Evolutionary conservation across 2,888 invertebrate species (phyloP), one percentile per base, ranked within the genome.

Genomic region (Xiphydria camelus): DNA sequence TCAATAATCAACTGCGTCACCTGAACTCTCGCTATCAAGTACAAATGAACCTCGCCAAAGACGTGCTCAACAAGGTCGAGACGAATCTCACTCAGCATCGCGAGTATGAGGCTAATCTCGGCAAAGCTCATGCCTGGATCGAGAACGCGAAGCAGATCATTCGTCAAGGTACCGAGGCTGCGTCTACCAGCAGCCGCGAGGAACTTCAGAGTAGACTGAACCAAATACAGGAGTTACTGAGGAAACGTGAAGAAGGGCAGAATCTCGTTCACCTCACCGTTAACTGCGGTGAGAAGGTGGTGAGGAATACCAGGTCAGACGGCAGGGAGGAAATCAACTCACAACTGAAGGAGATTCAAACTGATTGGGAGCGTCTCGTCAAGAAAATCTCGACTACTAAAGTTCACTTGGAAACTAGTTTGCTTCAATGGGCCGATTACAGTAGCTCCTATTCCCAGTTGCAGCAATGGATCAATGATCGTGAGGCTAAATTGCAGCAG

Each of bases 371-470:
- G 67, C 82, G 92, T 49, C 79, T 94, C 7, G 89, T 93, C 0
- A 91, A 91, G 76, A 94, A 93, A 75, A 89, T 94, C 82, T 89
- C 91, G 0, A 92, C 90, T 0, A 89, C 91, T 1, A 94, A 94
- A 76, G 93, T 93, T 9, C 88, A 91, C 62, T 76, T 96, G 23
- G 95, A 96, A 76, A 93, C 93, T 0, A 88, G 89, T 59, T 78
- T 94, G 9, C 79, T 95, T 26, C 94, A 96, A 82, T 96, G 95
- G 95, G 93, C 94, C 4, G 94, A 95, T 70, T 96, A 94, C 73
- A 94, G 91, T 70, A 94, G 94, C 41, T 94, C 93, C 45, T 94
- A 92, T 72, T 86, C 89, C 12, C 94, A 94, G 71, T 78, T 96
- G 17, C 90, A 94, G 66, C 91, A 94, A 81, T 95, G 96, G 94